Evolutionary conservation across 2,113 vertebrate species (phyloP).

Genomic region (Dromas ardeola): DNA sequence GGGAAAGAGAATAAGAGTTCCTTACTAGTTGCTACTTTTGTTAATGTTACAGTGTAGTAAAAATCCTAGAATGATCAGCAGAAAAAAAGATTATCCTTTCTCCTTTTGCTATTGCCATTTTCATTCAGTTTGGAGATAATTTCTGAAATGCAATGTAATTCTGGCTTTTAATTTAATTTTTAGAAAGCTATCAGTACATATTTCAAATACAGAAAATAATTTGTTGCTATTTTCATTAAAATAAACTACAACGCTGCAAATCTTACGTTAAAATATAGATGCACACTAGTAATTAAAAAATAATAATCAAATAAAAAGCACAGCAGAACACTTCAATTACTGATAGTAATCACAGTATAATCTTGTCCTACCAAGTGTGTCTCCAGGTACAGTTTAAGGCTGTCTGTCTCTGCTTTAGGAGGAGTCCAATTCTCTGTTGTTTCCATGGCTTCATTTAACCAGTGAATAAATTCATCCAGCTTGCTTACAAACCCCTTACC

Average conservation of each 20-base stretch:
- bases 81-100: constrained; percentile 28
- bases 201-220: constrained; percentile 4
- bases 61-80: constrained; percentile 42
- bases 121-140: constrained; percentile 11
- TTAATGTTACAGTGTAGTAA: constrained; percentile 45
- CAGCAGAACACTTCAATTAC: constrained; percentile 35
- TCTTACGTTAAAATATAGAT: constrained; percentile 37
- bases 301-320: constrained; percentile 46
- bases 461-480: constrained; percentile 94
- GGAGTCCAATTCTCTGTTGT: constrained; percentile 96
- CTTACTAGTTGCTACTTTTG: constrained; percentile 21
- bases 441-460: constrained; percentile 94
- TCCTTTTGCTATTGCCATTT: background rate
- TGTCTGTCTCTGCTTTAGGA: constrained; percentile 87
- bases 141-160: background rate
- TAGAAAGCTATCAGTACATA: background rate
- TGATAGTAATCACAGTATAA: constrained; percentile 18
- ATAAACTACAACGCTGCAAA: background rate
- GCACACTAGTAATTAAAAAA: constrained; percentile 47
- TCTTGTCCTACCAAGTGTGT: constrained; percentile 92
- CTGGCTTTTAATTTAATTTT: constrained; percentile 2
- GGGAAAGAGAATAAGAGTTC: constrained; percentile 39
- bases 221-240: constrained; percentile 5
- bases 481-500: constrained; percentile 90
- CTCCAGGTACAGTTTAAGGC: constrained; percentile 94